Evolutionary conservation across 2,888 invertebrate species (phyloP).

Genomic region (Netelia inedita): DNA sequence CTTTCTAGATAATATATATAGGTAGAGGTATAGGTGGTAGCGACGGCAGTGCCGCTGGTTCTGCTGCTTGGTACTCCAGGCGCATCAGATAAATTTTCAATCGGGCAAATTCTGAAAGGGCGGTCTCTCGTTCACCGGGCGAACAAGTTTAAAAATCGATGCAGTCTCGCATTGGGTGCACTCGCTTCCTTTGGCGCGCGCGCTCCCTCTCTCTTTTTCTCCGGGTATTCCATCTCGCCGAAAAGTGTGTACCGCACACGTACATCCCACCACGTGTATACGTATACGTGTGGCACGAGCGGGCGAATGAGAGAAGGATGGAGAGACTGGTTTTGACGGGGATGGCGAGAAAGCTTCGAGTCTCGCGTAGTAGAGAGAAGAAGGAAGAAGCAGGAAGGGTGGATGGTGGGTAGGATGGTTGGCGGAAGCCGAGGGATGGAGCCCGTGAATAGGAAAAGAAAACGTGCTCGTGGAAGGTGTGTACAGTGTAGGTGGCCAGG

Average conservation of each 20-base stretch:
- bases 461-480: constrained; percentile 60
- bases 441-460: constrained; percentile 72
- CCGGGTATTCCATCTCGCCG: constrained; percentile 9
- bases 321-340: constrained; percentile 49
- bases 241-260: neutral
- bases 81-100: constrained; percentile 83
- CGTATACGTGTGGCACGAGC: constrained; percentile 36
- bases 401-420: neutral
- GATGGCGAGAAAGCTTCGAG: constrained; percentile 40
- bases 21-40: neutral
- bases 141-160: constrained; percentile 82
- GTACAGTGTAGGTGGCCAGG: constrained; percentile 71
- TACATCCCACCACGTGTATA: neutral
- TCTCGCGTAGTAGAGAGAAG: constrained; percentile 19
- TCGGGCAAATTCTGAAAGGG: constrained; percentile 82
- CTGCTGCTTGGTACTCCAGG: constrained; percentile 75
- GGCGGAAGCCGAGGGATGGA: constrained; percentile 18
- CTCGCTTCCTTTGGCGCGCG: constrained; percentile 36
- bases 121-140: constrained; percentile 65
- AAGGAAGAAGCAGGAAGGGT: constrained; percentile 12
- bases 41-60: neutral
- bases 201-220: constrained; percentile 53
- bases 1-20: constrained; percentile 5
- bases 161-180: constrained; percentile 68
- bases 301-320: constrained; percentile 18